A percentile compares a stretch with the other conserved stretches of the same genome.
phyloP scores from a whole-genome alignment of 1,140 invertebrate species.

The Pteromalus puparum region DNA sequence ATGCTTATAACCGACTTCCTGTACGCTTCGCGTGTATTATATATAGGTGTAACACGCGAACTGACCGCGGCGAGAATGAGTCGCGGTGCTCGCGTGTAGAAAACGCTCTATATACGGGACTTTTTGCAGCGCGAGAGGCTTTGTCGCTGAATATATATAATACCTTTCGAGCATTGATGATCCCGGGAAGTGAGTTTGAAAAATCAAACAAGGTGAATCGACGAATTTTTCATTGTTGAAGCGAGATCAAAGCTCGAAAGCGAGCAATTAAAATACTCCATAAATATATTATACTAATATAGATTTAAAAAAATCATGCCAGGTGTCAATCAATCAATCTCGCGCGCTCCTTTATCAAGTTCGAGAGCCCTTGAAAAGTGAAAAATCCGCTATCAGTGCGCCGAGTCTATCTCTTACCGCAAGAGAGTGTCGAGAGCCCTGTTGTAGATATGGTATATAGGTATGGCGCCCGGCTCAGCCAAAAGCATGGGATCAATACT shows the following conservation, averaged over 20 bases:
- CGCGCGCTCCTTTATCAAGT: not conserved
- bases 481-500: slow-evolving; percentile 1
- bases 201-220: no score
- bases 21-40: not conserved
- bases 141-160: no score
- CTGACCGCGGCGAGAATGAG: slow-evolving; percentile 29
- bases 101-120: not conserved
- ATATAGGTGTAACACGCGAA: slow-evolving; percentile 39
- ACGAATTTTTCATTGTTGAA: no score
- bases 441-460: not conserved
- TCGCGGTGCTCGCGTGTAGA: not conserved
- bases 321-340: no score
- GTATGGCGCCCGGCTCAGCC: not conserved
- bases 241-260: no score
- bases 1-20: slow-evolving; percentile 56
- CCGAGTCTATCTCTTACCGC: not conserved
- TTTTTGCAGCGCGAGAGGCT: not conserved
- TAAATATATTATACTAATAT: no score
- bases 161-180: no score
- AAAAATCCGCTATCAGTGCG: not conserved
- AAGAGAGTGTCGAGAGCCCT: not conserved
- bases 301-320: no score
- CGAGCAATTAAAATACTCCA: no score
- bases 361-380: not conserved
- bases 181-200: no score